Evolutionary conservation across 2,797 vertebrate species (phyloP).

Genomic region (Oreortyx pictus): DNA sequence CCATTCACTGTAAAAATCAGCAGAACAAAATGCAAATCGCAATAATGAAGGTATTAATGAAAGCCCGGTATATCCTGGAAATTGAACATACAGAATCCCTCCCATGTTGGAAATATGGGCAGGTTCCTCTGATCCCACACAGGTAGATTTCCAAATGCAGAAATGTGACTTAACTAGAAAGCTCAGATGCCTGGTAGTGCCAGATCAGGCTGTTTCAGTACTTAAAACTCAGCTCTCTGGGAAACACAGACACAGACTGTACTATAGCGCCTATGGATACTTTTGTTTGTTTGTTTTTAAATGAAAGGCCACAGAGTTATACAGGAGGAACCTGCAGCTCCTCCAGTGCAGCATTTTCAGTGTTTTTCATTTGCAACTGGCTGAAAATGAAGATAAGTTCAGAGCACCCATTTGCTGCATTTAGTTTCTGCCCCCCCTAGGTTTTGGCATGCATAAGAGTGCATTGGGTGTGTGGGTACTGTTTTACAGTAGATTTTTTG

Average conservation of each 20-base stretch:
- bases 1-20: neutral
- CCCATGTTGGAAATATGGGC: rapidly evolving
- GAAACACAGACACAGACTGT: neutral
- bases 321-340: neutral
- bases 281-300: neutral
- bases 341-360: neutral
- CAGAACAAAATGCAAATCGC: neutral
- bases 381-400: neutral
- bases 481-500: neutral
- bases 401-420: neutral
- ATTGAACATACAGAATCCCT: neutral
- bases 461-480: too few species aligned
- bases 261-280: neutral
- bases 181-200: neutral
- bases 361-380: neutral
- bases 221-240: neutral
- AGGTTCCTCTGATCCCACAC: neutral
- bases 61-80: neutral
- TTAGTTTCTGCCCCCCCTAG: neutral
- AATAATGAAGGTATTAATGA: neutral
- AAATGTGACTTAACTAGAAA: neutral
- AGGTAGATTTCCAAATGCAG: neutral
- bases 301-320: neutral
- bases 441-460: neutral
- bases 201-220: neutral